A percentile compares a stretch with the other conserved stretches of the same genome.
These are phyloP conservation scores for Drosophila pachea DNA, from an alignment of 1,140 invertebrate species.

Conservation along the genomic window DNA sequence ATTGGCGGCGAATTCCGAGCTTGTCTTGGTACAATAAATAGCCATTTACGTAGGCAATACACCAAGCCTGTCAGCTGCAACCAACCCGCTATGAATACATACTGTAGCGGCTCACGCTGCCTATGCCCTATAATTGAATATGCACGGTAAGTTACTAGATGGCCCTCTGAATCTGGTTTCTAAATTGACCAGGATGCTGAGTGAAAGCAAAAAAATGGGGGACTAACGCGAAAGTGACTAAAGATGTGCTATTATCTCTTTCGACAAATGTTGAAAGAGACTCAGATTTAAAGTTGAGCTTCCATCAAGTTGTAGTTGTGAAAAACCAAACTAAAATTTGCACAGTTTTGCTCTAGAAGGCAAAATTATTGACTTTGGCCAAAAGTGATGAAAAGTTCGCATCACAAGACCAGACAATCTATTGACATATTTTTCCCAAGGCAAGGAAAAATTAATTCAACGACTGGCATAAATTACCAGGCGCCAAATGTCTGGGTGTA, in stretches of 20 bases:
- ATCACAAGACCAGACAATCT: conserved; percentile 37
- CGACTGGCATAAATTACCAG: conserved; percentile 38
- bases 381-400: conserved; percentile 25
- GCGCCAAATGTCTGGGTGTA: conserved; percentile 44
- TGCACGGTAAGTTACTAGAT: not conserved
- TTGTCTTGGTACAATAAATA: conserved; percentile 47
- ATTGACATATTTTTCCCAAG: conserved; percentile 31
- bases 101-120: conserved; percentile 3
- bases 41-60: conserved; percentile 41
- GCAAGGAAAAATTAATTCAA: conserved; percentile 28
- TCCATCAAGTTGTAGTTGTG: too few relatives aligned
- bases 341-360: conserved; percentile 17
- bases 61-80: not conserved
- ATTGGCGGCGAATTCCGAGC: conserved; percentile 46
- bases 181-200: conserved; percentile 23
- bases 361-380: conserved; percentile 28
- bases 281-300: not conserved
- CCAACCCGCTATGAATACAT: not conserved
- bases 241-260: too few relatives aligned
- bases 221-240: too few relatives aligned
- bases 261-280: not conserved
- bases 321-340: conserved; percentile 1
- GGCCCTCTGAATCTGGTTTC: not conserved
- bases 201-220: too few relatives aligned
- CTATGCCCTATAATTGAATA: conserved; percentile 27